These are phyloP conservation scores for Danio kyathit DNA, from an alignment of 2,797 vertebrate species.

Conservation along the genomic window DNA sequence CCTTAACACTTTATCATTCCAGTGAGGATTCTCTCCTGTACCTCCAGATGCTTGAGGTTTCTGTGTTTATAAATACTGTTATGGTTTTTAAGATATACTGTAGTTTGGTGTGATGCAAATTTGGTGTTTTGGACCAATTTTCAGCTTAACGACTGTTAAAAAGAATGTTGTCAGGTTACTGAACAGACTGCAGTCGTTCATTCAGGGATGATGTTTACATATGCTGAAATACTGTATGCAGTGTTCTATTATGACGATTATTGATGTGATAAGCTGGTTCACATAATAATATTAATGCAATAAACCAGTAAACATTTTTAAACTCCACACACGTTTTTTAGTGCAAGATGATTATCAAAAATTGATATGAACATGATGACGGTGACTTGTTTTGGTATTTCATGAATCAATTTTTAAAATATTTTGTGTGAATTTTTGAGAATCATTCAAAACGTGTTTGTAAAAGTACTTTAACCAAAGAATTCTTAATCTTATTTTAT, in stretches of 20 bases:
- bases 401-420: too few relatives aligned
- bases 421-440: too few relatives aligned
- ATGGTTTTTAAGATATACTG: background rate
- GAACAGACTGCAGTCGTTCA: background rate
- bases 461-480: background rate
- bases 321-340: too few relatives aligned
- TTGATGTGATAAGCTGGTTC: background rate
- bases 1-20: conserved; percentile 23
- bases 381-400: too few relatives aligned
- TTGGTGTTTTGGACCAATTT: background rate
- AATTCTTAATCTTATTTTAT: background rate
- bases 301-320: background rate
- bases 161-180: conserved; percentile 4
- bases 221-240: background rate
- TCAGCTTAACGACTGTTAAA: background rate
- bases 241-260: too few relatives aligned
- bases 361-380: too few relatives aligned
- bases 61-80: too few relatives aligned
- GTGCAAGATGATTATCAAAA: too few relatives aligned
- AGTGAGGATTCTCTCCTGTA: background rate
- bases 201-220: conserved; percentile 13
- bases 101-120: background rate
- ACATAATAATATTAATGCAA: background rate
- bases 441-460: too few relatives aligned
- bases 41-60: background rate